Evolutionary conservation across 2,888 invertebrate species (phyloP), one percentile per base, ranked within the genome.

Genomic region (Vannuccia rotundouncinata): DNA sequence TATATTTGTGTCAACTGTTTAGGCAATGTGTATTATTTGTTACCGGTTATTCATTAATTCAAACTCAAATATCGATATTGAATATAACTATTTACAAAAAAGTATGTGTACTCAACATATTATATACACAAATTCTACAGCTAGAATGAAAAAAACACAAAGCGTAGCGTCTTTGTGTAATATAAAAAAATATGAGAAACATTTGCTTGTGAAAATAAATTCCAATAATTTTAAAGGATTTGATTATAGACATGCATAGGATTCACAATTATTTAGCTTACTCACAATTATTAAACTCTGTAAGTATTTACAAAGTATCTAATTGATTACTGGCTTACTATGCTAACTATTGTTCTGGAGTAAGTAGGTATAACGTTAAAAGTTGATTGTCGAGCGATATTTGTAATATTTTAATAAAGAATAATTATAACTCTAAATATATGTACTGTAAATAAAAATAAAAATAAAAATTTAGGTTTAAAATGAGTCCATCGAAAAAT

Each of bases 91-190:
- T 13, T 66, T 66, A 22, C 66, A 66, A 66, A 66, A 5, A 66
- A 66, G 25, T 66, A 66, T 17, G 66, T 66, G 25, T 66, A 27
- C 66, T 17, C 17, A 5, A 66, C 25, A 66, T 66, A 66, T 66
- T n/a, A n/a, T n/a, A 66, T 66, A 22, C 66, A 66, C 5, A 66
- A 66, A 66, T 5, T 66, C 66, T 66, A 66, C 66, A 66, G 66
- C 22, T 66, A 22, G 66, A 17, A 66, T 5, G 25, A 66, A 2
- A n/a, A 22, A 66, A 66, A 66, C 66, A 66, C 66, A 66, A 66
- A 66, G 5, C 25, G 5, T 27, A 66, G 25, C 22, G 45, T n/a
- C 22, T 17, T 66, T 66, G 66, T 66, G 25, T 66, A 66, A 22
- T 2, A 17, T 13, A 66, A 66, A 66, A 66, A 17, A 5, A 17